Evolutionary conservation across 2,888 invertebrate species (phyloP).

Genomic region (Desoria tigrina): DNA sequence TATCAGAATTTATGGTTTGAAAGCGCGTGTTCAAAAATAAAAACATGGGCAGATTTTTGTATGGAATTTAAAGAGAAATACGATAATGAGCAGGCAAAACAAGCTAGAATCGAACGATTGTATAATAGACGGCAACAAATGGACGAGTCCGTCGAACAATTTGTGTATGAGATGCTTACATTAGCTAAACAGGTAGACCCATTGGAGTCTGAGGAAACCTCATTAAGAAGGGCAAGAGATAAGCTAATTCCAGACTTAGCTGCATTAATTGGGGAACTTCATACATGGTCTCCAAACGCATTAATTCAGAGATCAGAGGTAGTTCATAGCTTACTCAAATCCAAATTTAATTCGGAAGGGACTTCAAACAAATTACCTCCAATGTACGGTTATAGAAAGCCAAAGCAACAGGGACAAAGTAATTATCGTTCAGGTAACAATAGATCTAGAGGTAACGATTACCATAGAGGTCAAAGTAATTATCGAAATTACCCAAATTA

Average conservation of each 20-base stretch:
- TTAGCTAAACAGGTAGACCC: conserved; percentile 1
- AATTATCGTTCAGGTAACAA: too few species aligned
- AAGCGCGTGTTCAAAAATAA: not conserved
- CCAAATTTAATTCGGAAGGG: too few species aligned
- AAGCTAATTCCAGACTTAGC: not conserved
- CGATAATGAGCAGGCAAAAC: not conserved
- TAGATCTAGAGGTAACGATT: too few species aligned
- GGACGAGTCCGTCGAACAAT: not conserved
- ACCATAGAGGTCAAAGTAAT: too few species aligned
- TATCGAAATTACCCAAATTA: too few species aligned
- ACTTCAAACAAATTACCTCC: too few species aligned
- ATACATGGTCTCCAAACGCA: too few species aligned
- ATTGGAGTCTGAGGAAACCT: not conserved
- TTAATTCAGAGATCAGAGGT: too few species aligned
- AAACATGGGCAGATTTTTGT: not conserved
- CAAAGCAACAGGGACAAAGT: too few species aligned
- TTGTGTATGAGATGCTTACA: conserved; percentile 2
- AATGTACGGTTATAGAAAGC: too few species aligned
- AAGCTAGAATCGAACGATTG: not conserved
- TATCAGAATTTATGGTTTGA: not conserved
- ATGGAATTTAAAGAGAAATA: not conserved
- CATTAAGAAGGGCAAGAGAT: not conserved
- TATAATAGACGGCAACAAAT: not conserved
- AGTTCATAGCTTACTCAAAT: too few species aligned
- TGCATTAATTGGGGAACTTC: not conserved